Conservation (phyloP, 2,888 invertebrate genomes). For the Drosophila robusta region DNA sequence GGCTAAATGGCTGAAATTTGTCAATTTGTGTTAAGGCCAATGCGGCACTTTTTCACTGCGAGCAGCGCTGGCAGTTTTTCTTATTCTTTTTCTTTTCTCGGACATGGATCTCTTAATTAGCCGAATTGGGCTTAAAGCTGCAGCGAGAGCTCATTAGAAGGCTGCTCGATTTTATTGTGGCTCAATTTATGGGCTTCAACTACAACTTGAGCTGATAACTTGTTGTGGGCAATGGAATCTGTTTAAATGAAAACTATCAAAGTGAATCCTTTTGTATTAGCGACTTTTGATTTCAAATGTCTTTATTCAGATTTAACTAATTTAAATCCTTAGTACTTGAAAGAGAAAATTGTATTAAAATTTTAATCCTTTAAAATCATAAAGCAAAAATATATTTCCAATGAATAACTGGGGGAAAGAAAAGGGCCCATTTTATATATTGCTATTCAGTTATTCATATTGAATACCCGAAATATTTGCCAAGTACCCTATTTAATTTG, state of each 20-base stretch:
- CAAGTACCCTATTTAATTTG: not conserved
- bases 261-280: too few species aligned
- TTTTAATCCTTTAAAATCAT: too few species aligned
- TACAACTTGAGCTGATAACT: not conserved
- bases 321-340: too few species aligned
- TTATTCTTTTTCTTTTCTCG: constrained; percentile 2
- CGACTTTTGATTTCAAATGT: too few species aligned
- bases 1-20: constrained; percentile 73
- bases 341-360: too few species aligned
- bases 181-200: constrained; percentile 1
- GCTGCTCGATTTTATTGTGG: not conserved
- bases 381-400: too few species aligned
- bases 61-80: not conserved
- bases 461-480: not conserved
- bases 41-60: constrained; percentile 63
- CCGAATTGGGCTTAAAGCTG: constrained; percentile 28
- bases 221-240: too few species aligned
- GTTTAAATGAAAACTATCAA: too few species aligned
- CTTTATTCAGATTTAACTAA: too few species aligned
- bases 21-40: constrained; percentile 75
- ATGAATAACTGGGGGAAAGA: too few species aligned
- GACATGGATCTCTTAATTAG: constrained; percentile 65
- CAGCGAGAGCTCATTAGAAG: constrained; percentile 20
- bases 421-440: too few species aligned
- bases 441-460: constrained; percentile 1